Base-by-base conservation (phyloP, 2,113 vertebrate species). In the Bostrychus sinensis region DNA sequence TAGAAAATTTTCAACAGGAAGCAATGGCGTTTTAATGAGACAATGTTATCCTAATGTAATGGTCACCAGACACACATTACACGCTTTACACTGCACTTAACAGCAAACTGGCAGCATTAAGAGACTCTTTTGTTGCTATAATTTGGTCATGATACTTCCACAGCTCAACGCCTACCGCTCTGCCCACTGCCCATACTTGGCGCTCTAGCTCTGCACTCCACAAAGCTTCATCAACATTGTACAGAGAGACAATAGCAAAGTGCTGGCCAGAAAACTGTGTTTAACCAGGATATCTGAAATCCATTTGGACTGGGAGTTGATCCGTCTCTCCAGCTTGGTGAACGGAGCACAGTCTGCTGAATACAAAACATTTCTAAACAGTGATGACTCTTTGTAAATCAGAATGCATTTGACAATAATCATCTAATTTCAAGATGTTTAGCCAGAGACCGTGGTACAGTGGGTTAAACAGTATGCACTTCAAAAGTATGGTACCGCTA, bases 91-190 rank as follows among this genome's bases (percentile, higher is more conserved):
- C 26, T 34, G 41, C 22, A 14, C 41, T 45, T 57, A 12, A 42
- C 20, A 54, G 37, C n/a, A 43, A 55, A 38, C 45, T 76, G 37
- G 57, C 63, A 62, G 12, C 34, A 19, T 2, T 1, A 4, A 28
- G 19, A 60, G 37, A 37, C 10, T 63, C 23, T 54, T n/a, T 45
- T 45, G 37, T 39, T 39, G 37, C 37, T 39, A 34, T 17, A 17
- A 32, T 58, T 37, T 39, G 50, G 56, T 17, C 56, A 30, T 54
- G 9, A 53, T 57, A 58, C 67, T 54, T 72, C 66, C 59, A 71
- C 75, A 63, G 58, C 59, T 75, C 41, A 68, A 67, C 70, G 70
- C 62, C 56, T 32, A 43, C 48, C 4, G 70, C 46, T 36, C 70
- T 67, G 63, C 75, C 58, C 56, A 37, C 55, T 74, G 13, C 6